A percentile compares a stretch with the other conserved stretches of the same genome.
These are phyloP conservation scores for Torymus tubicola DNA, from an alignment of 2,888 invertebrate species.

Conservation along the genomic window DNA sequence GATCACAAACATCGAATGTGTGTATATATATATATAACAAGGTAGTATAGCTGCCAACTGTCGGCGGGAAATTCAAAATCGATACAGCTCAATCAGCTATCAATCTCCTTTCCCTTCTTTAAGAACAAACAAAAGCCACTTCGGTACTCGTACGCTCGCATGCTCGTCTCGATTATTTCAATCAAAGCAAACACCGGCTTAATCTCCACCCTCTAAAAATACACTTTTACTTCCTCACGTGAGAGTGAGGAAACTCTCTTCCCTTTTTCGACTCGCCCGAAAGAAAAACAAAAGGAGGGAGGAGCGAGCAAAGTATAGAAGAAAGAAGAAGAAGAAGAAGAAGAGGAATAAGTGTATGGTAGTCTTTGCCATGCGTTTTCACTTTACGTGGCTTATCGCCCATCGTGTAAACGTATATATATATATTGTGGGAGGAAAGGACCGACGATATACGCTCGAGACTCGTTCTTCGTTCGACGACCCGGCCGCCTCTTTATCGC, in stretches of 20 bases:
- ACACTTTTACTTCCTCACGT: not conserved
- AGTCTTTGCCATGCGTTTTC: not conserved
- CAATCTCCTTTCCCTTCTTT: not conserved
- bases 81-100: too few species aligned
- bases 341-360: not conserved
- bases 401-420: too few species aligned
- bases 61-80: too few species aligned
- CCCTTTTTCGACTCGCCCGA: not conserved
- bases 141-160: not conserved
- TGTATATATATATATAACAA: too few species aligned
- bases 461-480: slow-evolving; percentile 7
- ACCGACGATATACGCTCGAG: not conserved
- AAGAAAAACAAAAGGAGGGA: not conserved
- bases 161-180: not conserved
- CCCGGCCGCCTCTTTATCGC: not conserved
- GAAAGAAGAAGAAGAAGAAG: not conserved
- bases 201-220: not conserved
- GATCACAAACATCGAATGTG: too few species aligned
- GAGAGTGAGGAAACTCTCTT: not conserved
- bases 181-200: slow-evolving; percentile 7
- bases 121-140: not conserved
- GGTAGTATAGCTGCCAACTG: too few species aligned
- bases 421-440: too few species aligned
- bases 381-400: too few species aligned
- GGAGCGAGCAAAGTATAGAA: not conserved